Percentiles rank a stretch among this genome's conserved stretches.
phyloP scores from a whole-genome alignment of 2,113 vertebrate species.

The Phoenicopterus ruber region DNA sequence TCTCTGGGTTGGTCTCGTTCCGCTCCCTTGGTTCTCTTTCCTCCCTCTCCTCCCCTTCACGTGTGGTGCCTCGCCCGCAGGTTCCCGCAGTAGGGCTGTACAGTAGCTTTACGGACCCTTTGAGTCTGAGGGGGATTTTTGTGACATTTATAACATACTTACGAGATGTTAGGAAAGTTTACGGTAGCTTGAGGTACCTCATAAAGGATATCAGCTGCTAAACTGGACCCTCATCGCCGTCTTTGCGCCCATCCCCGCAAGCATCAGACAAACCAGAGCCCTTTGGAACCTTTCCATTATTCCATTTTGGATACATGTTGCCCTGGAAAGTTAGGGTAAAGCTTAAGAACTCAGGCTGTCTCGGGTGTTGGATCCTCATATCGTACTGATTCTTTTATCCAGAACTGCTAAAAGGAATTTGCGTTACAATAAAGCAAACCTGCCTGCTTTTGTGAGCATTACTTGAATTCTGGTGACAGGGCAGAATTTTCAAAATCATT shows the following conservation, averaged over 20 bases:
- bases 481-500: not conserved
- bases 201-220: not conserved
- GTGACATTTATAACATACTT: not conserved
- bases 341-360: not conserved
- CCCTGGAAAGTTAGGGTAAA: not conserved
- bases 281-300: not conserved
- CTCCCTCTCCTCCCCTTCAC: not conserved
- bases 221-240: not conserved
- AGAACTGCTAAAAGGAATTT: not conserved
- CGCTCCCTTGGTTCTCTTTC: not conserved
- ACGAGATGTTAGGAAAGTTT: not conserved
- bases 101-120: not conserved
- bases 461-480: not conserved
- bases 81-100: not conserved
- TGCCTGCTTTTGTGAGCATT: not conserved
- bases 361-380: not conserved
- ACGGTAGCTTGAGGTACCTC: not conserved
- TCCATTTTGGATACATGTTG: fast-evolving
- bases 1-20: not conserved
- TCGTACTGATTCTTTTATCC: not conserved
- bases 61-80: not conserved
- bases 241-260: not conserved
- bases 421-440: not conserved
- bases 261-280: not conserved
- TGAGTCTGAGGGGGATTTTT: not conserved